phyloP scores from a whole-genome alignment of 2,888 invertebrate genomes.

The Agonopterix alstromeriana region DNA sequence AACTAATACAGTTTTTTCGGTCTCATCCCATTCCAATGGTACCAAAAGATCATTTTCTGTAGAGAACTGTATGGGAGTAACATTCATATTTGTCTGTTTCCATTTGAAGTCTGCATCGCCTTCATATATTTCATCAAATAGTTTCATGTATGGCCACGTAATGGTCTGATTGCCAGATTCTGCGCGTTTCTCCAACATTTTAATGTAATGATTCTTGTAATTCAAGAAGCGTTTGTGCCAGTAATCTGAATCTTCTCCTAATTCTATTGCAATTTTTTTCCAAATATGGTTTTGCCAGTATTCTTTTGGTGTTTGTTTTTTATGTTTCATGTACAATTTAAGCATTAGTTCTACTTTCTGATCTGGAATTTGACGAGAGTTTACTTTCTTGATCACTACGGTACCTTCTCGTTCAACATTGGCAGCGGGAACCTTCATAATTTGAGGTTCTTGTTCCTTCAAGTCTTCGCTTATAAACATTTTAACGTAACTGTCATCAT shows the following conservation, averaged over 20 bases:
- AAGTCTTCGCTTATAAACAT: slow-evolving; percentile 2
- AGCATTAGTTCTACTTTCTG: slow-evolving; percentile 52
- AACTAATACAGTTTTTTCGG: slow-evolving; percentile 49
- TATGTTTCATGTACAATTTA: slow-evolving; percentile 48
- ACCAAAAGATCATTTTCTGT: background rate
- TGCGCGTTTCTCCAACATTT: slow-evolving; percentile 41
- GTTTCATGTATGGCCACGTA: slow-evolving; percentile 55
- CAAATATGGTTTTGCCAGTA: slow-evolving; percentile 47
- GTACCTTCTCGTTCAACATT: slow-evolving; percentile 21
- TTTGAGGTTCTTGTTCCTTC: slow-evolving; percentile 2
- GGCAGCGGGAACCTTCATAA: background rate
- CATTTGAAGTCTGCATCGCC: slow-evolving; percentile 47
- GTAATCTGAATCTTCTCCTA: slow-evolving; percentile 55
- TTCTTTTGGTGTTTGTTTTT: slow-evolving; percentile 37
- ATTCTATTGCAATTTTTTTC: slow-evolving; percentile 52
- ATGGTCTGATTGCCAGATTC: slow-evolving; percentile 29
- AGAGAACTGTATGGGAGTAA: background rate
- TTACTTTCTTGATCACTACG: slow-evolving; percentile 31
- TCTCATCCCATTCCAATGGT: slow-evolving; percentile 37
- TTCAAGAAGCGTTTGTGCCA: slow-evolving; percentile 63
- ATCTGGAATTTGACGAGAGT: slow-evolving; percentile 23
- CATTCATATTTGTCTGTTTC: slow-evolving; percentile 21
- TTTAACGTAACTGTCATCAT: slow-evolving; percentile 31
- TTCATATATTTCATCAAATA: slow-evolving; percentile 54
- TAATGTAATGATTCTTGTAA: slow-evolving; percentile 59